Evolutionary conservation across 2,888 invertebrate species (phyloP).

Genomic region (Rambutsinella grinnellia): DNA sequence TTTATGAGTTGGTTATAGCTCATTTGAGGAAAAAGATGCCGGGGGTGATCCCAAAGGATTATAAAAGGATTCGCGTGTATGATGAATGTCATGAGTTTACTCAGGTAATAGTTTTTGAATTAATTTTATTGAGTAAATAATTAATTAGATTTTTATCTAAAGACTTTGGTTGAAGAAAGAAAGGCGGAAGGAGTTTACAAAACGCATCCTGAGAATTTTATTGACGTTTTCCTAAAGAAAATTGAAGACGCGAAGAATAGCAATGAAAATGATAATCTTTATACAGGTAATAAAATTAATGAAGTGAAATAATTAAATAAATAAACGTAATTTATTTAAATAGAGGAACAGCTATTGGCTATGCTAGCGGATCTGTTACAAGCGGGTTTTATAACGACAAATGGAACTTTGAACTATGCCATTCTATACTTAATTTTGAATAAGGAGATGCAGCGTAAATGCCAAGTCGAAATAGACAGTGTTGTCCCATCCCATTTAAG

Average conservation of each 20-base stretch:
- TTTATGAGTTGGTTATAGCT: background rate
- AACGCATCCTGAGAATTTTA: slow-evolving; percentile 46
- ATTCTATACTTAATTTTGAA: slow-evolving; percentile 38
- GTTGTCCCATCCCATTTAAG: slow-evolving; percentile 24
- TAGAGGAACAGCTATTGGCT: slow-evolving; percentile 13
- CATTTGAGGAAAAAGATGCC: slow-evolving; percentile 18
- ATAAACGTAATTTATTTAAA: background rate
- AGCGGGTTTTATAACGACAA: slow-evolving; percentile 31
- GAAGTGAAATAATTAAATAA: background rate
- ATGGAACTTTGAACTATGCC: slow-evolving; percentile 44
- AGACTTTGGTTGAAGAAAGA: slow-evolving; percentile 35
- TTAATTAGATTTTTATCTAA: too few relatives aligned
- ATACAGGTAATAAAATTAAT: slow-evolving; percentile 8
- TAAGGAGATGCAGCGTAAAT: slow-evolving; percentile 42
- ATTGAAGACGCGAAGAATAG: slow-evolving; percentile 44
- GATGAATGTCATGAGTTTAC: slow-evolving; percentile 35
- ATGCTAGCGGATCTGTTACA: slow-evolving; percentile 48
- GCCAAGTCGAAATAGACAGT: slow-evolving; percentile 45
- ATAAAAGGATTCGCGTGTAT: slow-evolving; percentile 15
- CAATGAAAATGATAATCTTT: slow-evolving; percentile 17
- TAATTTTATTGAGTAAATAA: too few relatives aligned
- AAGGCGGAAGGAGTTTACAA: slow-evolving; percentile 37
- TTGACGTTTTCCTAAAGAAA: slow-evolving; percentile 53
- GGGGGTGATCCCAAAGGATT: slow-evolving; percentile 1
- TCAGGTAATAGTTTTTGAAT: too few relatives aligned